Evolutionary conservation across 2,113 vertebrate genomes (phyloP), one percentile per base, ranked within the genome.

Genomic region (Hemiscyllium ocellatum): DNA sequence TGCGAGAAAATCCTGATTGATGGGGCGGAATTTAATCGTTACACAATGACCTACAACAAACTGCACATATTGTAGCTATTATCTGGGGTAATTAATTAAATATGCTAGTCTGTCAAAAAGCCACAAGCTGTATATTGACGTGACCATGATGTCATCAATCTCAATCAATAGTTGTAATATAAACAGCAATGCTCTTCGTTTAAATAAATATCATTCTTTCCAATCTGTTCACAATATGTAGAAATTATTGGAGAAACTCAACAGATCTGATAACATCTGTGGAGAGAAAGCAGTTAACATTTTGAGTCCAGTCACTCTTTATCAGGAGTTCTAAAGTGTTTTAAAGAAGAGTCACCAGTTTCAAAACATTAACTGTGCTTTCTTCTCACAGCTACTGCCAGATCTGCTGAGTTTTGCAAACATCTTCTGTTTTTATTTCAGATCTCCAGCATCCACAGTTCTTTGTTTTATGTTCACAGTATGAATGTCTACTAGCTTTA

Each of bases 41-140:
- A 52, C 47, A 24, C 68, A 50, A 52, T 95, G 94, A 72, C 68
- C 47, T 52, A 72, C 68, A 72, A 68, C 94, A 95, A 95, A 95
- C 42, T 29, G 15, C 42, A 52, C 42, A 72, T 70, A 42, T 70
- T 72, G 52, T 69, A 93, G n/a, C 26, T 10, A 95, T 95, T 95
- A 70, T 29, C 50, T 52, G 52, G 26, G 17, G 69, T 72, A 95
- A 72, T 95, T 72, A 72, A 70, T 72, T 72, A 95, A 95, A 76
- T 47, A 72, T 76, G 42, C 2, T 52, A 26, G 69, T 50, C 26
- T 95, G 37, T 72, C 42, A 68, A 83, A 61, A 90, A 90, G 52
- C 24, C 87, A 90, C 56, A 90, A 95, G 29, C 94, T 72, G 4
- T 24, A 72, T 52, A 42, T 72, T 72, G 69, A 76, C 94, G 72